phyloP scores from a whole-genome alignment of 2,113 vertebrate species.

The Bubo blakistoni region DNA sequence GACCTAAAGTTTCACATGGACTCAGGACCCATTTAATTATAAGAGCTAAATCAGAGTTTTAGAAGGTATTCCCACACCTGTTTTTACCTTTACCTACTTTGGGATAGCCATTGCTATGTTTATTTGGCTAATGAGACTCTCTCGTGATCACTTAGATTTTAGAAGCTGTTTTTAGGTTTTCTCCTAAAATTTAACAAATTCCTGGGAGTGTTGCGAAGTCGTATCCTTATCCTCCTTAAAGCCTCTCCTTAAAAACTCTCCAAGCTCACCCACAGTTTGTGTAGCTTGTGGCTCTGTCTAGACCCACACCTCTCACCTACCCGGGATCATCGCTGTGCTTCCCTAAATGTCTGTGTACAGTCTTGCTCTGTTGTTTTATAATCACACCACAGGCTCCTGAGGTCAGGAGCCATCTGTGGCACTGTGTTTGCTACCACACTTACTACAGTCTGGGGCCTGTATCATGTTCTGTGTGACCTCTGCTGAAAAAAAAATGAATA shows the following conservation, averaged over 20 bases:
- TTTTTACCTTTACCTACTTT: neutral
- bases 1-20: neutral
- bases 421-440: neutral
- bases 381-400: fast-evolving
- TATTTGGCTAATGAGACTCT: neutral
- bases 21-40: neutral
- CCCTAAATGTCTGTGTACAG: neutral
- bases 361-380: neutral
- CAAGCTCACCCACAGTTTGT: neutral
- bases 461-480: neutral
- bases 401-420: neutral
- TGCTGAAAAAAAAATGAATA: neutral
- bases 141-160: neutral
- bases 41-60: neutral
- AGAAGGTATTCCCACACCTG: neutral
- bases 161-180: neutral
- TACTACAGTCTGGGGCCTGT: neutral
- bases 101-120: neutral
- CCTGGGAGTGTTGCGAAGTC: fast-evolving
- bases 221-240: neutral
- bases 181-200: neutral
- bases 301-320: neutral
- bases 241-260: neutral
- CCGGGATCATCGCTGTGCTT: neutral
- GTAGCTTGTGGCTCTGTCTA: neutral